These are phyloP conservation scores for Drosophila putrida DNA, from an alignment of 2,888 invertebrate species.

Conservation along the genomic window DNA sequence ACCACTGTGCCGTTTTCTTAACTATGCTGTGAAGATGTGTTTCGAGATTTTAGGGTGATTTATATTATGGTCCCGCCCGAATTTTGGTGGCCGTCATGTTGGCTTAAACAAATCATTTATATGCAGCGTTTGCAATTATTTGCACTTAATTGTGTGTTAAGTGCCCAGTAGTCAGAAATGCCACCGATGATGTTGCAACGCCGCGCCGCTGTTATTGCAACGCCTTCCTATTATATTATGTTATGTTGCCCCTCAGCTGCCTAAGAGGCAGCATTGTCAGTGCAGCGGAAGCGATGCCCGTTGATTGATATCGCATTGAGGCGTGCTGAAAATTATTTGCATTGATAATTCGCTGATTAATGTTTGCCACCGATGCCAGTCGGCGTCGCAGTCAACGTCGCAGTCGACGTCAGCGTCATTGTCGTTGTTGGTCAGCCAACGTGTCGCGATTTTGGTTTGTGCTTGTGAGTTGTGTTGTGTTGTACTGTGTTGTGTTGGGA, in stretches of 20 bases:
- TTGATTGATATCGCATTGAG: constrained; percentile 82
- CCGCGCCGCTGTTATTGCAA: background rate
- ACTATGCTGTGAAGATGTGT: constrained; percentile 61
- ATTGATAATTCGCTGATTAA: constrained; percentile 82
- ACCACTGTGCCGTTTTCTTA: constrained; percentile 33
- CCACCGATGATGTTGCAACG: constrained; percentile 20
- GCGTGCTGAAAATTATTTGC: constrained; percentile 82
- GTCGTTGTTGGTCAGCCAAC: constrained; percentile 49
- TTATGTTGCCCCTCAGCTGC: background rate
- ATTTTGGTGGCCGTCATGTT: constrained; percentile 61
- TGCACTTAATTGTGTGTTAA: constrained; percentile 85
- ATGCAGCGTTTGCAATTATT: constrained; percentile 84
- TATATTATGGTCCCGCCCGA: constrained; percentile 37
- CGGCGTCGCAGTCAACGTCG: background rate
- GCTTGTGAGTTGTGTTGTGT: constrained; percentile 29
- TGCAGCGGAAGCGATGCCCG: constrained; percentile 77
- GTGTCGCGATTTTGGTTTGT: constrained; percentile 73
- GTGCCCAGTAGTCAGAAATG: constrained; percentile 68
- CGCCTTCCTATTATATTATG: background rate
- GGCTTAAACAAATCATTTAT: constrained; percentile 84
- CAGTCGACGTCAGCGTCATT: background rate
- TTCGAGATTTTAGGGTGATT: constrained; percentile 53
- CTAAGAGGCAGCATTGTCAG: constrained; percentile 37
- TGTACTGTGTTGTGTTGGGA: constrained; percentile 12
- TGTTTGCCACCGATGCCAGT: constrained; percentile 70